Evolutionary conservation across 2,888 invertebrate genomes (phyloP), one percentile per base, ranked within the genome.

Genomic region (Trypoxylon attenuatum): DNA sequence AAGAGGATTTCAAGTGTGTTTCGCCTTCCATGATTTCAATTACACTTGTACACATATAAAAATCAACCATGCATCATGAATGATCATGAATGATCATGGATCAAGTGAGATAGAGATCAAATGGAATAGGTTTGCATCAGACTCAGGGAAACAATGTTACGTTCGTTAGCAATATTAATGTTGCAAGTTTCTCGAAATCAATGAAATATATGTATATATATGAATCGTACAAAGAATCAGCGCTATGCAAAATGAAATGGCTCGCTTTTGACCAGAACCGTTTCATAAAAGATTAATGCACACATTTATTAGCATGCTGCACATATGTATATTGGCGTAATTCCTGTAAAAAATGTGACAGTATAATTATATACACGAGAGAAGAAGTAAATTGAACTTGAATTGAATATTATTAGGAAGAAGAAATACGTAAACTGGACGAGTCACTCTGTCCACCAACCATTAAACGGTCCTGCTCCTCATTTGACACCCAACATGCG

Each of bases 61-160:
- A 76, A 77, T 74, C 52, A 76, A 74, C 75, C 76, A 74, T 77
- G 77, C 77, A 71, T 77, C 65, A 71, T 74, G 64, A 69, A 69
- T 71, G 71, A 77, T 22, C 58, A 69, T 64, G 61, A 61, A 64
- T 63, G 65, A 73, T 57, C 39, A 56, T 61, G 70, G 62, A 54
- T 60, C 66, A 21, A 67, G 55, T 51, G 61, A n/a, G n/a, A n/a
- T n/a, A n/a, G n/a, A n/a, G n/a, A n/a, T n/a, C 13, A n/a, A 10
- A 33, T 33, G 13, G n/a, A 56, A 73, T 64, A 69, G 47, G 15
- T 43, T 59, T 25, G 51, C 57, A 67, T 64, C 18, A 42, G 47
- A 38, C 50, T 63, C 47, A n/a, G 45, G 38, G 62, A 73, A 43
- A 61, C 45, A 68, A 73, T 53, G 57, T 29, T 54, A 56, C 45